These are phyloP conservation scores for Drosophila picticornis DNA, from an alignment of 2,888 invertebrate genomes.

Conservation along the genomic window DNA sequence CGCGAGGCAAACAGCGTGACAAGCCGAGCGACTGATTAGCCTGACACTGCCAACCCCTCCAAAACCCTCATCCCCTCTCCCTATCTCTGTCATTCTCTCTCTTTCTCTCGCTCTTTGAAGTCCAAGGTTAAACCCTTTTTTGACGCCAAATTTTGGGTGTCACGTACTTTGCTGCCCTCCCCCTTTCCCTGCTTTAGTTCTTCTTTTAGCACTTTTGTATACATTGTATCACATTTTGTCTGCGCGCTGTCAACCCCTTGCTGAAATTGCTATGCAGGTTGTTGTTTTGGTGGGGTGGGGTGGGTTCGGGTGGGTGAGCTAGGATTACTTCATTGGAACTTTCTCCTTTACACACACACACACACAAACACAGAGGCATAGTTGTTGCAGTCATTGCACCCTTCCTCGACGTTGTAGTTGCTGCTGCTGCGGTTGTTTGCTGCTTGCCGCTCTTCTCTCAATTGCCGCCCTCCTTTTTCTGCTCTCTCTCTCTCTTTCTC, in stretches of 20 bases:
- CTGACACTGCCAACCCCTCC: neutral
- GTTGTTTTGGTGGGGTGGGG: neutral
- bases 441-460: conserved; percentile 4
- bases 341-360: conserved; percentile 30
- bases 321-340: conserved; percentile 17
- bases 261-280: conserved; percentile 60
- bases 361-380: conserved; percentile 23
- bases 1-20: conserved; percentile 31
- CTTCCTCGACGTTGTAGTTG: conserved; percentile 56
- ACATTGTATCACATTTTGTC: conserved; percentile 31
- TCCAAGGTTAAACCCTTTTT: conserved; percentile 71
- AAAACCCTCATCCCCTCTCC: too few relatives aligned
- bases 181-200: conserved; percentile 8
- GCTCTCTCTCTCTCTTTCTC: neutral
- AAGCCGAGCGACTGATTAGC: conserved; percentile 59
- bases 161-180: conserved; percentile 10
- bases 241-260: conserved; percentile 43
- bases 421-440: neutral
- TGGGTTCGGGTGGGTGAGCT: neutral
- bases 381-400: conserved; percentile 81
- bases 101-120: conserved; percentile 35
- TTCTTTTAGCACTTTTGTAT: conserved; percentile 26
- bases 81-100: neutral
- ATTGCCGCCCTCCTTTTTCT: conserved; percentile 9
- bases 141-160: conserved; percentile 40